Percentiles rank a stretch among this genome's conserved stretches.
Conservation (phyloP, 2,888 invertebrate species). For the Cryptosula pallasiana region DNA sequence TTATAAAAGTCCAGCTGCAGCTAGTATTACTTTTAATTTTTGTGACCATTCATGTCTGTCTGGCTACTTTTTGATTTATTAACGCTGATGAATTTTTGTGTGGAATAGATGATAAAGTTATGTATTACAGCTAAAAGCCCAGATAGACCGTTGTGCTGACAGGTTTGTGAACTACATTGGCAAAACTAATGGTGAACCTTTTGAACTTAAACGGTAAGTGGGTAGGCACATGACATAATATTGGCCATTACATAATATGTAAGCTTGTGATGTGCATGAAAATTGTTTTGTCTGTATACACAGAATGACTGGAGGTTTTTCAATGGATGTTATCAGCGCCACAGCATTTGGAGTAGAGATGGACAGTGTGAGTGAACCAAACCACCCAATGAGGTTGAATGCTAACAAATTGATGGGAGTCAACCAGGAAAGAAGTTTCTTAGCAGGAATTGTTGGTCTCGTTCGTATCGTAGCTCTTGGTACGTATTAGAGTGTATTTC, state of each 20-base stretch:
- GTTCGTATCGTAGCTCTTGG: background rate
- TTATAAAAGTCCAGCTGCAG: too few species aligned
- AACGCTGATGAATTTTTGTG: too few species aligned
- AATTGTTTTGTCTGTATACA: background rate
- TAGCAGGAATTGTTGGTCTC: background rate
- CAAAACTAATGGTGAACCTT: background rate
- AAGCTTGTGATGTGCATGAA: background rate
- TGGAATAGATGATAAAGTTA: too few species aligned
- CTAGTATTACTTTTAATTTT: too few species aligned
- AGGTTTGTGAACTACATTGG: background rate
- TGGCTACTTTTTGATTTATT: too few species aligned
- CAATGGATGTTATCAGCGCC: slow-evolving; percentile 18
- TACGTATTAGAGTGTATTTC: background rate
- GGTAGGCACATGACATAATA: too few species aligned
- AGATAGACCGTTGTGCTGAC: background rate
- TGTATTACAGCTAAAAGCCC: slow-evolving; percentile 1
- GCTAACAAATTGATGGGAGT: background rate
- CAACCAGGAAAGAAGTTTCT: background rate
- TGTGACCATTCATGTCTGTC: too few species aligned
- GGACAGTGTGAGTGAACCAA: background rate
- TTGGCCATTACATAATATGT: background rate
- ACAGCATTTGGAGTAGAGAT: slow-evolving; percentile 20
- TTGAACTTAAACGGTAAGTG: slow-evolving; percentile 2
- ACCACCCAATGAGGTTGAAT: slow-evolving; percentile 13
- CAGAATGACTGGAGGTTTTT: slow-evolving; percentile 7